A percentile compares a stretch with the other conserved stretches of the same genome.
phyloP scores from a whole-genome alignment of 2,888 invertebrate species.

The Conomelus anceps region DNA sequence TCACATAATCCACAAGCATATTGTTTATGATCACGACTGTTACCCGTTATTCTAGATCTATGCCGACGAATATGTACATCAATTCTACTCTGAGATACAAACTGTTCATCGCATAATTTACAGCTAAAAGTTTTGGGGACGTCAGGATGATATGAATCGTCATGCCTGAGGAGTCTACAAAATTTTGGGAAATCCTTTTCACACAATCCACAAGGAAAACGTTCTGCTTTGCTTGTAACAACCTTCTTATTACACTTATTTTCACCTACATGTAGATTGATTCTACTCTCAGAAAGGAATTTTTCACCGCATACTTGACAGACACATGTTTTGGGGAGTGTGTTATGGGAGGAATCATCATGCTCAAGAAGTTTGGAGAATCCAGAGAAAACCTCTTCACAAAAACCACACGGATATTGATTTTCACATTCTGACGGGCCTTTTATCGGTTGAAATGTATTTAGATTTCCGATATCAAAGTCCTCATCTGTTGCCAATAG shows the following conservation, averaged over 20 bases:
- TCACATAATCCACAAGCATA: conserved; percentile 16
- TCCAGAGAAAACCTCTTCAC: conserved; percentile 1
- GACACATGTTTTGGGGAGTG: background rate
- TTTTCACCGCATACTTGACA: background rate
- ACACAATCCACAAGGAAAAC: background rate
- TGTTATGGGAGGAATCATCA: background rate
- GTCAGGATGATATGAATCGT: background rate
- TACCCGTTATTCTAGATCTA: background rate
- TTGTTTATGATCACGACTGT: background rate
- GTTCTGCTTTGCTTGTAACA: background rate
- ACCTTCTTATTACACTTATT: background rate
- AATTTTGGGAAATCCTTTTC: background rate
- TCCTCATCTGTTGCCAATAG: background rate
- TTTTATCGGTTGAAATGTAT: background rate
- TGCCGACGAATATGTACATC: background rate
- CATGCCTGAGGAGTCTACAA: background rate
- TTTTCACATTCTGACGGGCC: background rate
- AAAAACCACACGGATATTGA: conserved; percentile 10
- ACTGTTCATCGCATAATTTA: background rate
- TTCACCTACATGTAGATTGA: background rate
- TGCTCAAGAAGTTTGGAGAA: conserved; percentile 1
- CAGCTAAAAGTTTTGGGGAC: background rate
- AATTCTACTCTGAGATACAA: background rate
- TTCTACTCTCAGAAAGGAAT: conserved; percentile 3
- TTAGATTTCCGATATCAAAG: background rate